Evolutionary conservation across 2,888 invertebrate species (phyloP), one percentile per base, ranked within the genome.

Genomic region (Macaria notata): DNA sequence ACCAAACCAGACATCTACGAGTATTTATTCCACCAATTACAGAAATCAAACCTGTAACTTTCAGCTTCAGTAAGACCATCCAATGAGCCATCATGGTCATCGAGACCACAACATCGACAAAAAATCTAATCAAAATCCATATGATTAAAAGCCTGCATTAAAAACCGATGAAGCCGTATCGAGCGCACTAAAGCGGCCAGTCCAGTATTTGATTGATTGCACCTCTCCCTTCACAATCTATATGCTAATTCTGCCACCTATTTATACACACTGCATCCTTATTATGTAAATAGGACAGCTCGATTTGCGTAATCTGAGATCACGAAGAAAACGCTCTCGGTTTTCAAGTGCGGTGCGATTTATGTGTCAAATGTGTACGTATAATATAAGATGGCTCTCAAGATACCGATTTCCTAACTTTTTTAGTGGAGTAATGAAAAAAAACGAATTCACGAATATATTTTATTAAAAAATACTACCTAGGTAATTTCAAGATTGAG

Each of bases 211-310:
- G 84, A 87, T 86, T 83, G 85, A 85, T 83, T 79, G 73, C 72
- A 65, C 65, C 68, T 65, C 64, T 69, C 71, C 78, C 78, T 75
- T 76, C 76, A 79, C 83, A 83, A 84, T 87, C 78, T 85, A 84
- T 81, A 86, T 86, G 86, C 78, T 80, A 86, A 87, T 83, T 72
- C 64, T 49, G 61, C 62, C 67, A 62, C 64, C 70, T 59, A 59
- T 54, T 54, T 59, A 59, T 54, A 54, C 59, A 47, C 54, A 72
- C 68, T 78, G 79, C 76, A 78, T 77, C 75, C 78, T 81, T 81
- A 84, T 84, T 85, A 86, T 85, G 83, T 79, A 81, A 82, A 84
- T 83, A 70, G 72, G 71, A 69, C 72, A 69, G 71, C 75, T 70
- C 72, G 75, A 82, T 83, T 81, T 82, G 73, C 79, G 76, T 81